Percentiles rank a stretch among this genome's conserved stretches.
Conservation (phyloP, 2,113 vertebrate genomes). For the Labrus mixtus region DNA sequence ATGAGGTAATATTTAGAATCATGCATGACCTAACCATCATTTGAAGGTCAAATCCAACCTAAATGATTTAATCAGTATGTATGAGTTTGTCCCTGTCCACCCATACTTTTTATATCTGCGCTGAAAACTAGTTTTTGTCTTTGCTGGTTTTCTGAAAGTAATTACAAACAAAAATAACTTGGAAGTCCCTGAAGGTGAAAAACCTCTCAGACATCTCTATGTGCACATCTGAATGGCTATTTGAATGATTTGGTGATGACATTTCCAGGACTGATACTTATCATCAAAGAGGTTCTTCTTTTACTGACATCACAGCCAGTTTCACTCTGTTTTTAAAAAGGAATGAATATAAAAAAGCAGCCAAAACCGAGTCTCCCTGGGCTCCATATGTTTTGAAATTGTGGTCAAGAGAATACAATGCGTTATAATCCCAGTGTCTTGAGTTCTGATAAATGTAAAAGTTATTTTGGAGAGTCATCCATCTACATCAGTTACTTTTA, state of each 20-base stretch:
- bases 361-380: not conserved
- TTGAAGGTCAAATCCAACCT: not conserved
- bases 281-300: not conserved
- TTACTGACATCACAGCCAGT: not conserved
- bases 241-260: slow-evolving; percentile 8
- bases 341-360: not conserved
- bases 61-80: not conserved
- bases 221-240: not conserved
- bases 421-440: not conserved
- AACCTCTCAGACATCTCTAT: not conserved
- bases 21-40: not conserved
- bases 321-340: slow-evolving; percentile 43
- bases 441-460: not conserved
- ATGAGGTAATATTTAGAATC: too few species aligned
- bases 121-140: not conserved
- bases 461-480: slow-evolving; percentile 19
- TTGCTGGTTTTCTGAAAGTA: not conserved
- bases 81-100: not conserved
- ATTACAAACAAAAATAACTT: too few species aligned
- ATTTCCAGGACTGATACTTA: slow-evolving; percentile 50
- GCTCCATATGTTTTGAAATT: not conserved
- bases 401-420: not conserved
- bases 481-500: too few species aligned
- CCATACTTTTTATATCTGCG: not conserved
- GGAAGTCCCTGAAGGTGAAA: not conserved